Percentiles rank a stretch among this genome's conserved stretches.
Evolutionary conservation across 2,888 invertebrate species (phyloP).

Genomic region (Homarus gammarus): DNA sequence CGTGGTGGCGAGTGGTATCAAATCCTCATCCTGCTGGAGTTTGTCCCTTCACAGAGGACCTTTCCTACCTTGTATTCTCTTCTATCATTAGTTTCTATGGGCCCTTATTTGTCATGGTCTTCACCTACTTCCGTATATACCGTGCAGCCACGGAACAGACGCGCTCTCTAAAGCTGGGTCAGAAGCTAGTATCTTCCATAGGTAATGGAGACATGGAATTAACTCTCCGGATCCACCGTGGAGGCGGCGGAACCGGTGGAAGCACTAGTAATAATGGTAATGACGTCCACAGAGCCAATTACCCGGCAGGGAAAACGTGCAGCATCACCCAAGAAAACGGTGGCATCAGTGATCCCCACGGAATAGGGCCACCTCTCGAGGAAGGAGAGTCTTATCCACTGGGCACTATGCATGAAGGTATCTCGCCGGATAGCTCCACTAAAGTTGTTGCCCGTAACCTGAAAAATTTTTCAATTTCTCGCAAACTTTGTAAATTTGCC

Average conservation of each 20-base stretch:
- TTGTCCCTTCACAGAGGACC: slow-evolving; percentile 97
- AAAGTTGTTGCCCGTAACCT: slow-evolving; percentile 76
- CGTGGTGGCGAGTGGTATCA: slow-evolving; percentile 92
- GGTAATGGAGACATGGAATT: slow-evolving; percentile 87
- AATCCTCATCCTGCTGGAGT: slow-evolving; percentile 82
- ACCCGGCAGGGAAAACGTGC: slow-evolving; percentile 47
- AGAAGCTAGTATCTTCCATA: slow-evolving; percentile 83
- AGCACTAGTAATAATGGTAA: slow-evolving; percentile 42
- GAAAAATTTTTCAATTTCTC: slow-evolving; percentile 94
- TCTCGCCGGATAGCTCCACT: slow-evolving; percentile 64
- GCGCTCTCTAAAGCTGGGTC: slow-evolving; percentile 92
- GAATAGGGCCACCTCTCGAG: slow-evolving; percentile 23
- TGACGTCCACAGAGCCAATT: slow-evolving; percentile 54
- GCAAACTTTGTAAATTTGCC: slow-evolving; percentile 96
- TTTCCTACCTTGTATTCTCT: slow-evolving; percentile 97
- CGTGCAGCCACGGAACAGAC: slow-evolving; percentile 95
- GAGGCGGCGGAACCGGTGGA: slow-evolving; percentile 78
- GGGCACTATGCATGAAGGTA: slow-evolving; percentile 48
- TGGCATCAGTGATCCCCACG: slow-evolving; percentile 92
- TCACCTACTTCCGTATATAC: slow-evolving; percentile 98
- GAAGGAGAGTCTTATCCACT: slow-evolving; percentile 62
- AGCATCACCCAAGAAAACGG: slow-evolving; percentile 80
- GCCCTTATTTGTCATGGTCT: slow-evolving; percentile 97
- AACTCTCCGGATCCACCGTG: slow-evolving; percentile 94
- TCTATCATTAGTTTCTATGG: slow-evolving; percentile 98